Percentiles rank a stretch among this genome's conserved stretches.
phyloP scores from a whole-genome alignment of 1,140 invertebrate species.

The Macrobrachium rosenbergii region DNA sequence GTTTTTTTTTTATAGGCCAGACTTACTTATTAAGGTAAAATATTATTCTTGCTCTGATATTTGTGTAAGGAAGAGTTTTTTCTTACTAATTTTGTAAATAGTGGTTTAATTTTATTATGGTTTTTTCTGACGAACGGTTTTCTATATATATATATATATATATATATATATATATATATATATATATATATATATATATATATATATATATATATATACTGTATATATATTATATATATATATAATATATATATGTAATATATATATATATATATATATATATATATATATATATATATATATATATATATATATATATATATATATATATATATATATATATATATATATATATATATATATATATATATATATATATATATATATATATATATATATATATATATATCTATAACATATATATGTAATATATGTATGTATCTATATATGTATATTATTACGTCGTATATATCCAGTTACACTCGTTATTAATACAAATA shows the following conservation, averaged over 20 bases:
- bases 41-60: no score
- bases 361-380: conserved; percentile 21
- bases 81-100: no score
- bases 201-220: conserved; percentile 17
- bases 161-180: conserved; percentile 1
- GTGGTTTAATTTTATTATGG: no score
- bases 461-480: neutral
- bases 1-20: no score
- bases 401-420: conserved; percentile 3
- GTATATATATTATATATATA: conserved; percentile 15
- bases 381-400: conserved; percentile 15
- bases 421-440: neutral
- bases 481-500: neutral
- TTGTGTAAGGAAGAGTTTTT: no score
- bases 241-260: neutral
- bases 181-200: conserved; percentile 18
- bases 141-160: neutral
- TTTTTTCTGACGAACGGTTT: neutral
- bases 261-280: no score
- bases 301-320: conserved; percentile 21
- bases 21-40: no score
- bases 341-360: conserved; percentile 11
- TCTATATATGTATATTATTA: conserved; percentile 1
- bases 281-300: conserved; percentile 16
- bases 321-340: neutral